Conservation (phyloP, 2,888 invertebrate species). For the Chorisops tibialis region DNA sequence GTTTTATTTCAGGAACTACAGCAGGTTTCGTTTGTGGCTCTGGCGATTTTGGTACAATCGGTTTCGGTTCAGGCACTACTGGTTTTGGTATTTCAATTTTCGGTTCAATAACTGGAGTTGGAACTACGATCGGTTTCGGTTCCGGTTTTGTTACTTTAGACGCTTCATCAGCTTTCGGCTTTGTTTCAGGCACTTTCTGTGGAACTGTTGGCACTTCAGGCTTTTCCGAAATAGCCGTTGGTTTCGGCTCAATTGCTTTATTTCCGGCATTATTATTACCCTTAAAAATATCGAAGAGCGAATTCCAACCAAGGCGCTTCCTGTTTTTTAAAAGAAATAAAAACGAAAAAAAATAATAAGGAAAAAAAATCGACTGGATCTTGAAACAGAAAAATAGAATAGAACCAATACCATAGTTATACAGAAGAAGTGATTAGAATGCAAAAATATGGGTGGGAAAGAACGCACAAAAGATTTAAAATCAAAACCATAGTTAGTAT, state of each 20-base stretch:
- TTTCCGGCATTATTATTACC: conserved; percentile 37
- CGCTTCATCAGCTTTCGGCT: conserved; percentile 16
- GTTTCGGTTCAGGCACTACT: conserved; percentile 2
- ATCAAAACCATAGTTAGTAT: conserved; percentile 4
- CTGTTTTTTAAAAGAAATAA: conserved; percentile 40
- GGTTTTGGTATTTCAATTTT: conserved; percentile 22
- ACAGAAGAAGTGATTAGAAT: conserved; percentile 32
- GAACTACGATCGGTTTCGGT: conserved; percentile 6
- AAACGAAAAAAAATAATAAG: conserved; percentile 35
- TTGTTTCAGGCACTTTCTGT: conserved; percentile 16
- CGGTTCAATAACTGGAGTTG: conserved; percentile 21
- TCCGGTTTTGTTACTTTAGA: neutral
- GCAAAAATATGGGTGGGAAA: conserved; percentile 1
- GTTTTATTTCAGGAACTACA: conserved; percentile 6
- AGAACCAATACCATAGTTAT: conserved; percentile 15
- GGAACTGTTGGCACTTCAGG: conserved; percentile 33
- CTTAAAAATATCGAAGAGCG: conserved; percentile 46
- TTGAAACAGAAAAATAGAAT: conserved; percentile 32
- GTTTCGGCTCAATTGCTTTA: conserved; percentile 24
- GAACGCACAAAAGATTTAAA: neutral
- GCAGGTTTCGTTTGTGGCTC: conserved; percentile 14
- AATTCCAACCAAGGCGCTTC: conserved; percentile 51
- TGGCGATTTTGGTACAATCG: neutral
- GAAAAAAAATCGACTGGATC: conserved; percentile 31
- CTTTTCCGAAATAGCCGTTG: conserved; percentile 30